Conservation (phyloP, 2,113 vertebrate species). For the Gallinago paraguaiae region DNA sequence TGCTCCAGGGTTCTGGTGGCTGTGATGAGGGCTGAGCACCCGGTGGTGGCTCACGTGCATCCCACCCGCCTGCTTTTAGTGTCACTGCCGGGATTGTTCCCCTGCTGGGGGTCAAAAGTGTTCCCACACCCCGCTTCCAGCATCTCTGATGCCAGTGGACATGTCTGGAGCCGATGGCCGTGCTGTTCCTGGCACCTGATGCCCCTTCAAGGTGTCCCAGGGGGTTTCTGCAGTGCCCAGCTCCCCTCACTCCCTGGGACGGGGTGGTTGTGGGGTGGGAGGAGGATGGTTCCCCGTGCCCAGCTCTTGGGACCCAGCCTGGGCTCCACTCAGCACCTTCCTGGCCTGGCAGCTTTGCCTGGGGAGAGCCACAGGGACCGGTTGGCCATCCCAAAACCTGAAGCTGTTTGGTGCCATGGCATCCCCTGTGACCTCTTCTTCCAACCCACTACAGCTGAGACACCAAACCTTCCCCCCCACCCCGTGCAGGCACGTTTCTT, state of each 20-base stretch:
- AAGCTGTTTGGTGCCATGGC: not conserved
- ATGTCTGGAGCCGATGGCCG: not conserved
- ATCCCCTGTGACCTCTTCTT: not conserved
- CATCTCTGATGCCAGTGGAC: not conserved
- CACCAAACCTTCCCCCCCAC: not conserved
- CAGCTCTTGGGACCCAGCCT: not conserved
- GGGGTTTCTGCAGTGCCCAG: not conserved
- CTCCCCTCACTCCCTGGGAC: too few relatives aligned
- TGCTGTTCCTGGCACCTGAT: not conserved
- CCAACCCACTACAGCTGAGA: not conserved
- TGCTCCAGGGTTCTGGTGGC: not conserved
- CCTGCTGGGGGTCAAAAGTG: not conserved
- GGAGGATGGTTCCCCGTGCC: not conserved
- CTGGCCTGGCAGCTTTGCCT: not conserved
- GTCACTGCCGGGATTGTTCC: not conserved
- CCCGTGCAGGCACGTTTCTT: not conserved
- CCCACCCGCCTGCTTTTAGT: not conserved
- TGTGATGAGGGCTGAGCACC: not conserved
- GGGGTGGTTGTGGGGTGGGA: not conserved
- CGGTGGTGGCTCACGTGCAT: not conserved
- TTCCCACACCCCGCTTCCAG: not conserved
- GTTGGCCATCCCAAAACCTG: not conserved
- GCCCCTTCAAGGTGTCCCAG: not conserved
- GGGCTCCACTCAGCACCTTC: not conserved
- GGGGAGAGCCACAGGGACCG: not conserved